Conservation (phyloP, 2,113 vertebrate genomes). For the Stegastes partitus region DNA sequence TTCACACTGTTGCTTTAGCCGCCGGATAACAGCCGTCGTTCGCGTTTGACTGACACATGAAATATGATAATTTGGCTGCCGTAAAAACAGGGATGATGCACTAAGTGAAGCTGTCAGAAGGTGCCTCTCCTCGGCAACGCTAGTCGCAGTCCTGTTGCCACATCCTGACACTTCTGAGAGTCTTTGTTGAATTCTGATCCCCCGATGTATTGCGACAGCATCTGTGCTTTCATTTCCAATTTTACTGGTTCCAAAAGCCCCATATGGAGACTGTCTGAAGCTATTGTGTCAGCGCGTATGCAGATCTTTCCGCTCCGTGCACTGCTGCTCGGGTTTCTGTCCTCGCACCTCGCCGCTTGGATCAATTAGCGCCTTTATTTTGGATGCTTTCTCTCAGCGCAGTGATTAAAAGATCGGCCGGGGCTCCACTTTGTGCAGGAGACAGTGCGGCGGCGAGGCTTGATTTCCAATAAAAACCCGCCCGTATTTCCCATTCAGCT, state of each 20-base stretch:
- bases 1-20: slow-evolving; percentile 48
- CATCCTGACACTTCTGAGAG: slow-evolving; percentile 74
- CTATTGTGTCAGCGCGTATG: slow-evolving; percentile 71
- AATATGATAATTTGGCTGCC: slow-evolving; percentile 56
- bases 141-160: slow-evolving; percentile 57
- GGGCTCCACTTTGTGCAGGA: slow-evolving; percentile 3
- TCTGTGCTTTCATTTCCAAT: slow-evolving; percentile 83
- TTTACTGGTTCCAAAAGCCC: slow-evolving; percentile 60
- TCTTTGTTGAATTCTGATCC: slow-evolving; percentile 79
- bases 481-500: slow-evolving; percentile 48
- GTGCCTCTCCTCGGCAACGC: slow-evolving; percentile 33
- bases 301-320: slow-evolving; percentile 48
- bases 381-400: slow-evolving; percentile 18
- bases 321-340: slow-evolving; percentile 6
- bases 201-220: slow-evolving; percentile 79
- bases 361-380: slow-evolving; percentile 34
- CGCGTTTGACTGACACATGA: slow-evolving; percentile 64
- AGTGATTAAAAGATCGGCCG: slow-evolving; percentile 24
- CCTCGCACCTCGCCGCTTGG: slow-evolving; percentile 27
- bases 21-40: slow-evolving; percentile 47
- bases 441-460: neutral
- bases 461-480: slow-evolving; percentile 31
- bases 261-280: slow-evolving; percentile 80
- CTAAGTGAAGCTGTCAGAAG: slow-evolving; percentile 63
- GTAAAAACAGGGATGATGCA: slow-evolving; percentile 45